Percentiles rank a stretch among this genome's conserved stretches.
Conservation (phyloP, 2,888 invertebrate species). For the Microctonus aethiopoides region DNA sequence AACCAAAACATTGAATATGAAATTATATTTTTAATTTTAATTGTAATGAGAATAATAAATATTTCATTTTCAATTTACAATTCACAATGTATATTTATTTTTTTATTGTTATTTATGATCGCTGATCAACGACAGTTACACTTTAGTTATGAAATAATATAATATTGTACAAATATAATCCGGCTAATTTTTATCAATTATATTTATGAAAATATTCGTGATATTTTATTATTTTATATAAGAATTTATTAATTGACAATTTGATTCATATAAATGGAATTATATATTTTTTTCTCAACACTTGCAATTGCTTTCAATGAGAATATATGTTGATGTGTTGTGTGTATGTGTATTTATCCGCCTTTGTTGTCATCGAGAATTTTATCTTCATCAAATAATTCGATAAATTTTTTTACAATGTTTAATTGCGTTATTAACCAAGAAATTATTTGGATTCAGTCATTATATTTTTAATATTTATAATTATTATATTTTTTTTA, state of each 20-base stretch:
- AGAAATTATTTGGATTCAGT: background rate
- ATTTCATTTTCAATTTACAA: too few species aligned
- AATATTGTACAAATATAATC: background rate
- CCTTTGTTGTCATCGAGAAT: slow-evolving; percentile 19
- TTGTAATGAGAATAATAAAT: too few species aligned
- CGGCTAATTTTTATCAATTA: background rate
- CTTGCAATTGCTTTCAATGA: background rate
- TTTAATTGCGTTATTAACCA: background rate
- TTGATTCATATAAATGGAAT: background rate
- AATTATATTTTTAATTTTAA: background rate
- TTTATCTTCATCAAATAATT: background rate
- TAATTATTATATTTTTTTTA: background rate
- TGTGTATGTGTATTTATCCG: background rate
- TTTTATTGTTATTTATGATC: background rate
- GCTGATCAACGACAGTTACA: background rate
- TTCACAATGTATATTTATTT: background rate
- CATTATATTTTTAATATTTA: background rate
- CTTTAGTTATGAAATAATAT: background rate
- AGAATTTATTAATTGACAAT: background rate
- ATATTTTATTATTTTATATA: background rate
- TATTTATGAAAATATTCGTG: background rate
- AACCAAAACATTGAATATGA: slow-evolving; percentile 21
- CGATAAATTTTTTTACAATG: background rate
- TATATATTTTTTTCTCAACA: background rate
- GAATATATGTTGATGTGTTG: background rate